Percentiles rank a stretch among this genome's conserved stretches.
phyloP scores from a whole-genome alignment of 1,140 invertebrate genomes.

The Apocrypta bakeri region DNA sequence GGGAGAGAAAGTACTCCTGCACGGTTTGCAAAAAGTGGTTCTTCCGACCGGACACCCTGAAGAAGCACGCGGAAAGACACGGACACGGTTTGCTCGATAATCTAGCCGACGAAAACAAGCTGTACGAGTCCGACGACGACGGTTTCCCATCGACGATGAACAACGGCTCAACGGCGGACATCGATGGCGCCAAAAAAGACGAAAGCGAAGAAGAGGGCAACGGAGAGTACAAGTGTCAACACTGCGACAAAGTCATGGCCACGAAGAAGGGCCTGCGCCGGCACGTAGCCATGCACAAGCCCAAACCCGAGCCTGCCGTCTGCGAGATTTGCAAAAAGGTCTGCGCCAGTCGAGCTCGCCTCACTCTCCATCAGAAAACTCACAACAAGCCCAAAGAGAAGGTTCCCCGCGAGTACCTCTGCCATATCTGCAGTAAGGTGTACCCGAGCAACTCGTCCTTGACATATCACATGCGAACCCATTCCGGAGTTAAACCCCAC shows the following conservation, averaged over 20 bases:
- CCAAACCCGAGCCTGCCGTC: slow-evolving; percentile 70
- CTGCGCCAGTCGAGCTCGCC: slow-evolving; percentile 70
- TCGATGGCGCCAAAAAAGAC: slow-evolving; percentile 61
- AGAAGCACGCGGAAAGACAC: slow-evolving; percentile 70
- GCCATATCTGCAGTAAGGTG: slow-evolving; percentile 73
- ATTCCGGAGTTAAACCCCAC: slow-evolving; percentile 72
- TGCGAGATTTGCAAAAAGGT: slow-evolving; percentile 72
- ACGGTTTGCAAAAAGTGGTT: slow-evolving; percentile 73
- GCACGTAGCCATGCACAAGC: slow-evolving; percentile 72
- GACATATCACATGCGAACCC: slow-evolving; percentile 74
- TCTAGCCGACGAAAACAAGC: slow-evolving; percentile 64
- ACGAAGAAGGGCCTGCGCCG: slow-evolving; percentile 71
- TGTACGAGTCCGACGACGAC: slow-evolving; percentile 66
- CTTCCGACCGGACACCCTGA: slow-evolving; percentile 70
- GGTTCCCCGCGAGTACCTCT: slow-evolving; percentile 70
- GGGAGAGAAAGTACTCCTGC: slow-evolving; percentile 72
- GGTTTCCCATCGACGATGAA: slow-evolving; percentile 51
- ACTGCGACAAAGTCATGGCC: slow-evolving; percentile 70
- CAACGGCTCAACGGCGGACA: slow-evolving; percentile 56
- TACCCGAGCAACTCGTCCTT: slow-evolving; percentile 73
- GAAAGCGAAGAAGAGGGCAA: slow-evolving; percentile 65
- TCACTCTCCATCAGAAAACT: slow-evolving; percentile 69
- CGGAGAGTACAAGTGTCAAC: slow-evolving; percentile 69
- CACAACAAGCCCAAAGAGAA: slow-evolving; percentile 72
- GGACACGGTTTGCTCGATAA: slow-evolving; percentile 68